phyloP scores from a whole-genome alignment of 1,140 invertebrate genomes.

The Drosophila setifemur region DNA sequence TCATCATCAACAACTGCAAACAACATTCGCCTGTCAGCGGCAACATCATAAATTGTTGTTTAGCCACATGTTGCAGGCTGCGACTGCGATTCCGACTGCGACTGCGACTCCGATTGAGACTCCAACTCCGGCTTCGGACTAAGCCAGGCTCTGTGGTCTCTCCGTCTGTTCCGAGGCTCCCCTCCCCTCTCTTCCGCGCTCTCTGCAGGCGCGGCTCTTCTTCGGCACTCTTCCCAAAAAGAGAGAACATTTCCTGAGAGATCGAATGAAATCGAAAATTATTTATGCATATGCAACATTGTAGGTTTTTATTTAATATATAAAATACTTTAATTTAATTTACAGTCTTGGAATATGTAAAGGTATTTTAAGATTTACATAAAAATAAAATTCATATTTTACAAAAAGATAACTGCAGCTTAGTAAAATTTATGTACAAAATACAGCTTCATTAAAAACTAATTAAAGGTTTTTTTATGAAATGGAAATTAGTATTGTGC shows the following conservation, averaged over 20 bases:
- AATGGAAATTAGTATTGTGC: too few species aligned
- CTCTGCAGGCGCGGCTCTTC: slow-evolving; percentile 9
- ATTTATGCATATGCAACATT: too few species aligned
- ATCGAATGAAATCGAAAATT: too few species aligned
- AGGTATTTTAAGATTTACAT: too few species aligned
- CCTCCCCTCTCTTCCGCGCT: background rate
- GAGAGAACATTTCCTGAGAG: background rate
- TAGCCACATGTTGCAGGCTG: slow-evolving; percentile 74
- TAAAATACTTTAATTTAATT: too few species aligned
- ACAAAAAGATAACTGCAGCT: too few species aligned
- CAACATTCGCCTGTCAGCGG: slow-evolving; percentile 80
- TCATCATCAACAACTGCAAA: slow-evolving; percentile 79
- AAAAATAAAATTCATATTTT: too few species aligned
- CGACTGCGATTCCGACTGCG: slow-evolving; percentile 16
- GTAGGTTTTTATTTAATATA: too few species aligned
- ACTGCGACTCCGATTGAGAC: slow-evolving; percentile 9
- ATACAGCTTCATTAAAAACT: too few species aligned
- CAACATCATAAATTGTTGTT: slow-evolving; percentile 81
- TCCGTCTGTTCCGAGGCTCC: background rate
- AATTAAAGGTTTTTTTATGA: too few species aligned
- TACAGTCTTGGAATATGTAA: too few species aligned
- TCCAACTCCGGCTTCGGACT: background rate
- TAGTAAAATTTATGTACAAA: too few species aligned
- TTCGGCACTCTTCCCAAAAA: background rate
- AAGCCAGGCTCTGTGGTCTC: slow-evolving; percentile 2